Evolutionary conservation across 2,797 vertebrate species (phyloP).

Genomic region (Siniperca undulata): DNA sequence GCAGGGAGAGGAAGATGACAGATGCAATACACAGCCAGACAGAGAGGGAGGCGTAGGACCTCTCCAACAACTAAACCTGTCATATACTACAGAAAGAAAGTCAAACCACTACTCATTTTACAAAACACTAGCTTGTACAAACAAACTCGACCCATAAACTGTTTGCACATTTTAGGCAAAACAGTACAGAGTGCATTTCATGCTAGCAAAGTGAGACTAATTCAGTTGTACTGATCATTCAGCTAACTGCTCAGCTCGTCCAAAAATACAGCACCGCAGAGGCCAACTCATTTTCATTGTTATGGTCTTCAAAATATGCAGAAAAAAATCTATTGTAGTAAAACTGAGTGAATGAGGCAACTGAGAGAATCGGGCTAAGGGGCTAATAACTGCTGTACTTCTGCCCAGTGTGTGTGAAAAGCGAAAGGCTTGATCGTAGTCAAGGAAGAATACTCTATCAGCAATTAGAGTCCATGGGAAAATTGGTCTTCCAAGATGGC

Average conservation of each 20-base stretch:
- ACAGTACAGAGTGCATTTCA: constrained; percentile 4
- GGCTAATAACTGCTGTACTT: constrained; percentile 59
- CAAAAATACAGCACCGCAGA: constrained; percentile 35
- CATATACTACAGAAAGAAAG: constrained; percentile 29
- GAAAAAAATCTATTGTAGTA: constrained; percentile 51
- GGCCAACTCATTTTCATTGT: constrained; percentile 45
- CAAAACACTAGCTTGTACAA: constrained; percentile 14
- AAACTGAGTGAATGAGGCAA: constrained; percentile 51
- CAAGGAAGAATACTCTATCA: constrained; percentile 59
- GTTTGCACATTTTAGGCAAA: constrained; percentile 31
- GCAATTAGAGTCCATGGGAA: constrained; percentile 61
- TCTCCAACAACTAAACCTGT: constrained; percentile 34
- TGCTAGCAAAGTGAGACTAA: constrained; percentile 35
- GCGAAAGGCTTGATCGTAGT: constrained; percentile 44
- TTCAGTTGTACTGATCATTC: constrained; percentile 53
- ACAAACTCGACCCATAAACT: constrained; percentile 37
- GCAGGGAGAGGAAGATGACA: constrained; percentile 46
- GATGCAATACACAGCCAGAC: constrained; percentile 38
- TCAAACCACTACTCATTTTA: constrained; percentile 22
- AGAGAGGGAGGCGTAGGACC: constrained; percentile 10
- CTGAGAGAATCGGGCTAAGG: constrained; percentile 34
- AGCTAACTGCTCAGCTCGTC: constrained; percentile 42
- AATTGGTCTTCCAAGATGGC: constrained; percentile 58
- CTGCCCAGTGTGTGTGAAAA: constrained; percentile 47
- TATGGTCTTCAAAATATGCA: constrained; percentile 56